Percentiles rank a stretch among this genome's conserved stretches.
Conservation (phyloP, 2,888 invertebrate genomes). For the Melolontha melolontha region DNA sequence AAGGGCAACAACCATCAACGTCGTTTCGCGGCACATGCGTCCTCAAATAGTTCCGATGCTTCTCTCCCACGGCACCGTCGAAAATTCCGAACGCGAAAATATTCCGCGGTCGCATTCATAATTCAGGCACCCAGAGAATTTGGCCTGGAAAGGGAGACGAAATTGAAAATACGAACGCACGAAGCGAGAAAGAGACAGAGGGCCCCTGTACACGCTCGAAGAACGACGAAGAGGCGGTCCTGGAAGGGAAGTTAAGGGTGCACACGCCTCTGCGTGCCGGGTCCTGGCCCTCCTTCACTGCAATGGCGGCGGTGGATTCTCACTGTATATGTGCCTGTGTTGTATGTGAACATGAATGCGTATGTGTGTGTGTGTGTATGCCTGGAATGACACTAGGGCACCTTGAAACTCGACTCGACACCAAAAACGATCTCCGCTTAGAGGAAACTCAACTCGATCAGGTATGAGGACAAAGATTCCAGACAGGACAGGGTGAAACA, state of each 20-base stretch:
- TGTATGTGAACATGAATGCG: no score
- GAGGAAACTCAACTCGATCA: conserved; percentile 12
- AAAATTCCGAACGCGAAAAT: conserved; percentile 32
- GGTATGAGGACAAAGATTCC: conserved; percentile 11
- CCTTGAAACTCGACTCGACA: conserved; percentile 29
- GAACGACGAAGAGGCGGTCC: conserved; percentile 21
- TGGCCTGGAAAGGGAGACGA: background rate
- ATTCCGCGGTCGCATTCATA: conserved; percentile 18
- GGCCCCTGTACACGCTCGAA: no score
- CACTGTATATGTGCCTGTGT: background rate
- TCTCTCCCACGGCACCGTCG: no score
- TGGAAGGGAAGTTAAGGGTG: conserved; percentile 26
- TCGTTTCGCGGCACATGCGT: conserved; percentile 27
- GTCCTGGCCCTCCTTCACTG: conserved; percentile 22
- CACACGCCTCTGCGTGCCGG: conserved; percentile 26
- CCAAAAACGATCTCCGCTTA: conserved; percentile 4
- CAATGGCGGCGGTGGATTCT: conserved; percentile 10
- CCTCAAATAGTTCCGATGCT: conserved; percentile 9
- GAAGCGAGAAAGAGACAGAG: background rate
- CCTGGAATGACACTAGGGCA: conserved; percentile 32
- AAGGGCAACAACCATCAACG: background rate
- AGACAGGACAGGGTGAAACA: background rate
- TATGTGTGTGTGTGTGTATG: conserved; percentile 3
- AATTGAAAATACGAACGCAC: no score
- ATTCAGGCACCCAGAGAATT: conserved; percentile 18